Base-by-base conservation (phyloP, 2,888 invertebrate genomes). In the Lasioglossum oenotherae region DNA sequence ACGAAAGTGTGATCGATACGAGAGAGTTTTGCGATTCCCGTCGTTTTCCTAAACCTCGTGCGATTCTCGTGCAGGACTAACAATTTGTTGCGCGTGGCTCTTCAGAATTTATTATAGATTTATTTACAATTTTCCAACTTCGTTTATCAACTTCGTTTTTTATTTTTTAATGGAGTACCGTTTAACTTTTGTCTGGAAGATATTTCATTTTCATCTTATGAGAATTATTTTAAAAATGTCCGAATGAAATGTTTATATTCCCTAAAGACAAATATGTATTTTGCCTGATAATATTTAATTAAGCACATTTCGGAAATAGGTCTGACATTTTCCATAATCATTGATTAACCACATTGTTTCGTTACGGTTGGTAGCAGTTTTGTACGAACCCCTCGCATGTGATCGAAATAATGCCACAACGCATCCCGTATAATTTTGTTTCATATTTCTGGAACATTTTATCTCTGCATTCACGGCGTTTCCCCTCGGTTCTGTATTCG, bases 11-110 rank as follows among this genome's bases (percentile, higher is more conserved):
- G 89, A 90, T 88, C 86, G 90, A 89, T 90, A 87, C 86, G 81
- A 82, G 81, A 31, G 92, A 93, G 92, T 92, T 89, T 91, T 81
- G 89, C 89, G 88, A 89, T 93, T 92, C 89, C 87, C 90, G 90
- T 89, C 85, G 85, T 89, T 89, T 89, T 85, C 82, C 88, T 86
- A 80, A 89, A 87, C 90, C 80, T 87, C 89, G 88, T 88, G 87
- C 88, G 90, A 89, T 90, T 89, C 89, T 82, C 74, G 12, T 35
- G 12, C 46, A 4, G 4, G 23, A 27, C 16, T 64, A 64, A 31
- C 31, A 16, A 64, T 31, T 64, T 23, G 23, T 53, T 53, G 23
- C 23, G 8, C 23, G 2, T 19, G 49, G 23, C 49, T 53, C 23
- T 53, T 8, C 2, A 23, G 23, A 0, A 23, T 6, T 53, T 23